phyloP scores from a whole-genome alignment of 2,797 vertebrate species.

The Myotis vivesi region DNA sequence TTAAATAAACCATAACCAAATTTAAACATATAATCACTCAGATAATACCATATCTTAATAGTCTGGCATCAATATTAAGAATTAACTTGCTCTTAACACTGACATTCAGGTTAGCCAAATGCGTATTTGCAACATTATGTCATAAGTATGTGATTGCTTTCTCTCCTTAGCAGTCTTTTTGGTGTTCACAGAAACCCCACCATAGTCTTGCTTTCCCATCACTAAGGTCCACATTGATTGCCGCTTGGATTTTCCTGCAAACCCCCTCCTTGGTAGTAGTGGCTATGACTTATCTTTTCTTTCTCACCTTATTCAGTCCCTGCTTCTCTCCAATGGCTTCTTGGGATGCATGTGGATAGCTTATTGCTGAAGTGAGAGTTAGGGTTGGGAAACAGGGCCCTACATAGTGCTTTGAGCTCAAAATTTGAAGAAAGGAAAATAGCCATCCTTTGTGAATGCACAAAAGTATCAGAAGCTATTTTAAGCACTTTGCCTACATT shows the following conservation, averaged over 20 bases:
- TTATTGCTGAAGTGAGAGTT: not conserved
- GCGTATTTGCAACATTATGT: not conserved
- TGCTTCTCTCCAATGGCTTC: not conserved
- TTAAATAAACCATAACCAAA: not conserved
- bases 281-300: not conserved
- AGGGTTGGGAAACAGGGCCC: not conserved
- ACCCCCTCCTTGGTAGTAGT: not conserved
- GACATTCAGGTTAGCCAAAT: conserved; percentile 4
- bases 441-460: not conserved
- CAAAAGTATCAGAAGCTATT: not conserved
- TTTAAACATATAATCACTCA: not conserved
- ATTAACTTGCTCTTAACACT: conserved; percentile 4
- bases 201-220: not conserved
- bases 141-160: not conserved
- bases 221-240: not conserved
- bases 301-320: not conserved
- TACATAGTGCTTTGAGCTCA: not conserved
- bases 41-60: not conserved
- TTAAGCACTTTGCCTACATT: not conserved
- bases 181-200: not conserved
- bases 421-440: conserved; percentile 16
- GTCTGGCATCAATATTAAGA: conserved; percentile 19
- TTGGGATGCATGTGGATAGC: not conserved
- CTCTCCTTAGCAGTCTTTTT: not conserved
- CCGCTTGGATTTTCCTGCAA: not conserved